Conservation (phyloP, 2,888 invertebrate species). For the Ichneumoninae sp. region DNA sequence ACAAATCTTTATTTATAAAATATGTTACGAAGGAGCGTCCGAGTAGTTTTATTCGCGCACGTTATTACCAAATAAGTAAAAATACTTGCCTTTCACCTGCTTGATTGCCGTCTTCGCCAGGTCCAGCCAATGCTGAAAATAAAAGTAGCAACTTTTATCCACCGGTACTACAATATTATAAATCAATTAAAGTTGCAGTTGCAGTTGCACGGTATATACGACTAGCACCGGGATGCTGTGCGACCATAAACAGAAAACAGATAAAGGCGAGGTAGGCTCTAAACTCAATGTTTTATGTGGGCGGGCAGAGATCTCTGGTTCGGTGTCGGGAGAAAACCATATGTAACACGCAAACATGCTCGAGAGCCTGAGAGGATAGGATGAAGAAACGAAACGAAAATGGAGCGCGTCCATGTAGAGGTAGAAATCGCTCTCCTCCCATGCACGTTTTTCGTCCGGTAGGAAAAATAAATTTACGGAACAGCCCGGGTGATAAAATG, state of each 20-base stretch:
- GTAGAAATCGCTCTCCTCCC: neutral
- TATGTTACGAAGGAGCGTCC: no score
- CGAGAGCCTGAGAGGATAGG: neutral
- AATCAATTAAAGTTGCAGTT: slow-evolving; percentile 23
- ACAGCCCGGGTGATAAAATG: slow-evolving; percentile 42
- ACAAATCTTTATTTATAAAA: no score
- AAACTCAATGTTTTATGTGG: slow-evolving; percentile 52
- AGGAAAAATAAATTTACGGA: slow-evolving; percentile 41
- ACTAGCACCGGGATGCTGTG: neutral
- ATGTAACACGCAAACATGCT: slow-evolving; percentile 9
- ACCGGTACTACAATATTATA: neutral
- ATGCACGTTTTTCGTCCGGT: neutral
- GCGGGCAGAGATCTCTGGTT: slow-evolving; percentile 42
- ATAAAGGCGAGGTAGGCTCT: slow-evolving; percentile 33
- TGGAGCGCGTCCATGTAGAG: neutral
- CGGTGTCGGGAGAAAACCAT: slow-evolving; percentile 16
- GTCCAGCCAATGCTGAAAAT: slow-evolving; percentile 96
- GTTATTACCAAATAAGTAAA: neutral
- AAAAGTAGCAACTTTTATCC: slow-evolving; percentile 54
- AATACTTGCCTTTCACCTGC: slow-evolving; percentile 93
- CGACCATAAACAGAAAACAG: slow-evolving; percentile 31
- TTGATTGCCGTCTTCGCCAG: slow-evolving; percentile 95
- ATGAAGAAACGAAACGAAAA: slow-evolving; percentile 21
- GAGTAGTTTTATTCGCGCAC: no score
- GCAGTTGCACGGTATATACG: neutral